These are phyloP conservation scores for Channa striata DNA, from an alignment of 2,797 vertebrate species.

Conservation along the genomic window DNA sequence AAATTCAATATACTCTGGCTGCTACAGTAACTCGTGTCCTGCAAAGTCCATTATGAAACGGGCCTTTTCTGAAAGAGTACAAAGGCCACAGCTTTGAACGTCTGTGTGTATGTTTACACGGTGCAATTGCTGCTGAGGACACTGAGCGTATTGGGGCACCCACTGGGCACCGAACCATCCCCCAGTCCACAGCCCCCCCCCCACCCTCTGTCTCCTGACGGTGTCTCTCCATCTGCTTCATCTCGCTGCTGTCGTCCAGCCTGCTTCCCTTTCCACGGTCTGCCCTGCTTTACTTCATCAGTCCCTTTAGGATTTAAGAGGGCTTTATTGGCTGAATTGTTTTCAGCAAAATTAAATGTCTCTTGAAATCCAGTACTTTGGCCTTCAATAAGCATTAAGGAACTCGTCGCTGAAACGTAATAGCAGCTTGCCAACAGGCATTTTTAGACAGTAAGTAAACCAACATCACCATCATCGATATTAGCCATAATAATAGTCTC, in stretches of 20 bases:
- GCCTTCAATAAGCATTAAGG: neutral
- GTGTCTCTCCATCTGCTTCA: slow-evolving; percentile 52
- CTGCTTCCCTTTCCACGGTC: slow-evolving; percentile 30
- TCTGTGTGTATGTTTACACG: slow-evolving; percentile 21
- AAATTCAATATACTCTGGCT: slow-evolving; percentile 58
- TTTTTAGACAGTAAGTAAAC: neutral
- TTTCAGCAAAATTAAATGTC: slow-evolving; percentile 32
- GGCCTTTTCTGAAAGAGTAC: slow-evolving; percentile 29
- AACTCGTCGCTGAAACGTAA: no score
- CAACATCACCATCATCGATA: neutral
- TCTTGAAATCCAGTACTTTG: neutral
- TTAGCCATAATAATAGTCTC: neutral
- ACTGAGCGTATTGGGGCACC: slow-evolving; percentile 21
- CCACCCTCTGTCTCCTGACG: slow-evolving; percentile 11
- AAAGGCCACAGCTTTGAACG: slow-evolving; percentile 44
- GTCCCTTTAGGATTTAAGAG: slow-evolving; percentile 35
- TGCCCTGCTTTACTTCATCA: slow-evolving; percentile 26
- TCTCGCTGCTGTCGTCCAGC: slow-evolving; percentile 28
- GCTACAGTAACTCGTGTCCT: slow-evolving; percentile 29
- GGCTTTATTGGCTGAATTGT: slow-evolving; percentile 34
- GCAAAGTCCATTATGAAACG: slow-evolving; percentile 61
- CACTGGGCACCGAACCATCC: slow-evolving; percentile 37
- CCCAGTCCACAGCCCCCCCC: slow-evolving; percentile 5
- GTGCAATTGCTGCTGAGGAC: slow-evolving; percentile 41
- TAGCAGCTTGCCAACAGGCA: neutral